These are phyloP conservation scores for Eidolon helvum DNA, from an alignment of 2,113 vertebrate genomes.

Conservation along the genomic window DNA sequence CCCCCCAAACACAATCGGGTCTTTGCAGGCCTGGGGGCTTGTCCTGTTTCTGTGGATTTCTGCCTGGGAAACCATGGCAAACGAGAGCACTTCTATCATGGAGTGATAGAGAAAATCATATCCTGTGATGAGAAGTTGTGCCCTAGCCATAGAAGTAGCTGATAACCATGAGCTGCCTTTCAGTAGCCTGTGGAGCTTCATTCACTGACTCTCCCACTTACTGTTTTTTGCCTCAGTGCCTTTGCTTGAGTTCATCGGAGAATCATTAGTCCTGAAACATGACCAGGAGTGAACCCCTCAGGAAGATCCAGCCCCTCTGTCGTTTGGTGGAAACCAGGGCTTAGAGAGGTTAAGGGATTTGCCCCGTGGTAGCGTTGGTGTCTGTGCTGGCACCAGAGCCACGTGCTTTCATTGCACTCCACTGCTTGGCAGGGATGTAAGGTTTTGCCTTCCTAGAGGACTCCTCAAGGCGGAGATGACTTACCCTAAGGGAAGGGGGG, in stretches of 20 bases:
- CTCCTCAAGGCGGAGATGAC: background rate
- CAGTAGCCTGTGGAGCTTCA: rapidly evolving
- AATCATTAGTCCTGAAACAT: background rate
- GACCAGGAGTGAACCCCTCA: background rate
- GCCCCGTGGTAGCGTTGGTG: background rate
- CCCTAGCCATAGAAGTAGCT: rapidly evolving
- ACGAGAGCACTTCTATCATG: background rate
- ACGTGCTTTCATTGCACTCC: background rate
- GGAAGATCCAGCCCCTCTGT: background rate
- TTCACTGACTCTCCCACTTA: background rate
- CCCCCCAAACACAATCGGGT: background rate
- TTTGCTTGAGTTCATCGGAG: background rate
- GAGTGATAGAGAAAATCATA: background rate
- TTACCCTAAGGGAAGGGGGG: background rate
- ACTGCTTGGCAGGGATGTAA: background rate
- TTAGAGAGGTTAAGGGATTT: background rate
- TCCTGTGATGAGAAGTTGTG: rapidly evolving
- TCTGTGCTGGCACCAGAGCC: background rate
- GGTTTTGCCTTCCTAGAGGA: background rate
- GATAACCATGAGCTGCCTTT: too few relatives aligned
- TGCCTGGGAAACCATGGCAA: background rate
- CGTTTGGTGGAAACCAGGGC: background rate
- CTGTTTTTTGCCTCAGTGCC: background rate
- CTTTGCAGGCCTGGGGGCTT: background rate
- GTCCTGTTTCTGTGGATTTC: background rate